A percentile compares a stretch with the other conserved stretches of the same genome.
phyloP scores from a whole-genome alignment of 1,140 invertebrate genomes.

The Planococcus citri region DNA sequence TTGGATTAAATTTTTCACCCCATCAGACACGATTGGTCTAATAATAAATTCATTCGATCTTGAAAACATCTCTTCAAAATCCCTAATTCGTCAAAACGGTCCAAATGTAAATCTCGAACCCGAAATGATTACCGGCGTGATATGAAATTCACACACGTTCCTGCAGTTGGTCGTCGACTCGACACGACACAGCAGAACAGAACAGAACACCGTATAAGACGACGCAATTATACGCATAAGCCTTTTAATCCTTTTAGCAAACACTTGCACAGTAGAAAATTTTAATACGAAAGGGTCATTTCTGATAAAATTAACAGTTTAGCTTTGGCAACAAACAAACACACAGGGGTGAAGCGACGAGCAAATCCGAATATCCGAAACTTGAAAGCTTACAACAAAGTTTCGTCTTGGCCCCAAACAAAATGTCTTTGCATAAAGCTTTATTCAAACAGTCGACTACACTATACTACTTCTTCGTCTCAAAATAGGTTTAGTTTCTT shows the following conservation, averaged over 20 bases:
- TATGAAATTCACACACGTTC: background rate
- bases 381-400: slow-evolving; percentile 6
- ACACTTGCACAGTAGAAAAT: background rate
- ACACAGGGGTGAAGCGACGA: too few species aligned
- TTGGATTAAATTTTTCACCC: too few species aligned
- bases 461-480: too few species aligned
- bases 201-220: too few species aligned
- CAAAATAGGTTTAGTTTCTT: slow-evolving; percentile 6
- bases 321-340: background rate
- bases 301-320: background rate
- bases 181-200: too few species aligned
- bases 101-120: too few species aligned
- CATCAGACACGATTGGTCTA: too few species aligned
- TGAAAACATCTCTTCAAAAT: too few species aligned
- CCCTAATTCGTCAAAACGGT: too few species aligned
- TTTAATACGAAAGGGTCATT: slow-evolving; percentile 2
- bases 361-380: background rate
- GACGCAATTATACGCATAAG: background rate
- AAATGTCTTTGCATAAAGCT: slow-evolving; percentile 7
- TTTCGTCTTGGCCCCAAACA: background rate
- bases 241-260: background rate
- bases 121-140: too few species aligned
- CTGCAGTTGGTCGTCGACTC: too few species aligned
- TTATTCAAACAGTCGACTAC: background rate
- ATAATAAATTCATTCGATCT: too few species aligned